Evolutionary conservation across 2,888 invertebrate genomes (phyloP).

Genomic region (Hypolimnas misippus): DNA sequence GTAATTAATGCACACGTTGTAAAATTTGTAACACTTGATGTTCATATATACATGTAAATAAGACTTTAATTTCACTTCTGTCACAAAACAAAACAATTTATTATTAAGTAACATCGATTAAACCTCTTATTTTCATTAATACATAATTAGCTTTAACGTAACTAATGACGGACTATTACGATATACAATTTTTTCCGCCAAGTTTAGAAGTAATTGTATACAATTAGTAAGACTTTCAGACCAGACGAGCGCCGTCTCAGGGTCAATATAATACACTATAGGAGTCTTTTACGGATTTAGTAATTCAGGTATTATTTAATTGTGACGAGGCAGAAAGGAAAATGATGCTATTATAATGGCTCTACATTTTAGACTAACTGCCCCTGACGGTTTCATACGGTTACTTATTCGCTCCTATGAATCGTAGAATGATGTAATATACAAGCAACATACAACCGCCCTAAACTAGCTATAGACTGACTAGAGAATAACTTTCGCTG

Average conservation of each 20-base stretch:
- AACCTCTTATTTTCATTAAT: not conserved
- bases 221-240: slow-evolving; percentile 17
- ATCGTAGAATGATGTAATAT: too few species aligned
- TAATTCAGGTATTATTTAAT: not conserved
- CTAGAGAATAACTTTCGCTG: too few species aligned
- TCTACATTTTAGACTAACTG: too few species aligned
- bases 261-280: slow-evolving; percentile 14
- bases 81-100: not conserved
- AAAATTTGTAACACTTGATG: too few species aligned
- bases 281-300: not conserved
- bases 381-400: too few species aligned
- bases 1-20: too few species aligned
- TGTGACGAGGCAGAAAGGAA: not conserved
- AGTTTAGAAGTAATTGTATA: slow-evolving; percentile 13
- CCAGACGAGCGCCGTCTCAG: slow-evolving; percentile 10
- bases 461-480: too few species aligned
- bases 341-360: too few species aligned
- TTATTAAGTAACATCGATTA: not conserved
- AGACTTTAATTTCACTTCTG: not conserved
- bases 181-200: slow-evolving; percentile 2
- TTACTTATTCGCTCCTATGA: too few species aligned
- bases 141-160: slow-evolving; percentile 11
- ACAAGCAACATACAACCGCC: too few species aligned
- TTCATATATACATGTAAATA: too few species aligned
- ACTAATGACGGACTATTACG: not conserved